These are phyloP conservation scores for Mactra quadrangularis DNA, from an alignment of 1,140 invertebrate genomes.

Conservation along the genomic window DNA sequence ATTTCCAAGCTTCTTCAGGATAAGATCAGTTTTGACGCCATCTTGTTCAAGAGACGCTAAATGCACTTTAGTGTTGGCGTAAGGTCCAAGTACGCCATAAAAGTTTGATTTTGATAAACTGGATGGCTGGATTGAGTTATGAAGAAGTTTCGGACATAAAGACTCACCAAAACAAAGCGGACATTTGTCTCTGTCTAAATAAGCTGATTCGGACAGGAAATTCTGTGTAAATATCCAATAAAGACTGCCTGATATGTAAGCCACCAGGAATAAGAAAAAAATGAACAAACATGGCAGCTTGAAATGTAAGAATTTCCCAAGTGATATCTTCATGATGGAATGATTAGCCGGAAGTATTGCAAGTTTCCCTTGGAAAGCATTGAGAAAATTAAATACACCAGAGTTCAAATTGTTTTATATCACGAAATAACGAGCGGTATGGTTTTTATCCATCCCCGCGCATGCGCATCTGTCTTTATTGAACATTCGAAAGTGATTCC, in stretches of 20 bases:
- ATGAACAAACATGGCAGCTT: constrained; percentile 20
- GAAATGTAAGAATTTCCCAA: constrained; percentile 23
- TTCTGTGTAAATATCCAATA: constrained; percentile 22
- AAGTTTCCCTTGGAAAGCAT: too few species aligned
- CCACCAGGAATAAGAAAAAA: constrained; percentile 10
- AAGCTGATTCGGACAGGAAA: not conserved
- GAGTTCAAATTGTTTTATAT: too few species aligned
- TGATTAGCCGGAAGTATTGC: too few species aligned
- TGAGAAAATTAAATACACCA: too few species aligned
- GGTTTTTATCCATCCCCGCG: too few species aligned
- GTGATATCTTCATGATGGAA: constrained; percentile 5
- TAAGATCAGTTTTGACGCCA: not conserved
- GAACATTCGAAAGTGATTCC: too few species aligned
- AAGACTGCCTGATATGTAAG: constrained; percentile 14
- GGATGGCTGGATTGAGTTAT: constrained; percentile 1
- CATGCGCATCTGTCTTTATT: too few species aligned
- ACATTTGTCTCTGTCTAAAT: constrained; percentile 5
- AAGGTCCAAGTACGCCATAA: not conserved
- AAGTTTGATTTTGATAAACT: not conserved
- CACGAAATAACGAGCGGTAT: too few species aligned
- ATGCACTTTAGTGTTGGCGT: not conserved
- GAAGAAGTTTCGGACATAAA: not conserved
- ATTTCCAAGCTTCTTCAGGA: constrained; percentile 11
- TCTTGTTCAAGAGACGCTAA: not conserved
- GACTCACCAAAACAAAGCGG: constrained; percentile 13